Conservation (phyloP, 2,797 vertebrate species). For the Balearica regulorum region DNA sequence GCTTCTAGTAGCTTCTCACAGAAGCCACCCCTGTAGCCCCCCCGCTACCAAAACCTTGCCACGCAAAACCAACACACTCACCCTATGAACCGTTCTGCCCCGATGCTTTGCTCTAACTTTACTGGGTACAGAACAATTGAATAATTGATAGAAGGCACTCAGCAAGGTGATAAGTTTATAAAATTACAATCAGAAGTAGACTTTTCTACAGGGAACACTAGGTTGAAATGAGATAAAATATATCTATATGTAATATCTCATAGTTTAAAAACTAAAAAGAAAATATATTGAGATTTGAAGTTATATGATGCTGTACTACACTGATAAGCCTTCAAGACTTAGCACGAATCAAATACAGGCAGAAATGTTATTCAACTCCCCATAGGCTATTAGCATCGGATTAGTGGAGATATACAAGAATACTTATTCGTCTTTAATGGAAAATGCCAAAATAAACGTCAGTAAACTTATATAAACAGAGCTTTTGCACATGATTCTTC, state of each 20-base stretch:
- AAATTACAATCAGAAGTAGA: neutral
- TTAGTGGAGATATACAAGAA: constrained; percentile 1
- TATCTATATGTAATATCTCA: neutral
- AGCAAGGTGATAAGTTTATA: neutral
- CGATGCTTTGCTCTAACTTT: neutral
- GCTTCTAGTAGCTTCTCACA: too few species aligned
- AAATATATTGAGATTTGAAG: constrained; percentile 13
- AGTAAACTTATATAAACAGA: neutral
- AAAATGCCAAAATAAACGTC: constrained; percentile 29
- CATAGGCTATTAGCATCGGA: neutral
- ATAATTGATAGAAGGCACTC: neutral
- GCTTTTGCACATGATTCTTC: neutral
- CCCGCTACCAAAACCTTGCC: too few species aligned
- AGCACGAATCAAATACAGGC: neutral
- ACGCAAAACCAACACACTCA: too few species aligned
- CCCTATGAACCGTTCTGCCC: too few species aligned
- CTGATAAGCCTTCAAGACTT: constrained; percentile 43
- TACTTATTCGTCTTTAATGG: neutral
- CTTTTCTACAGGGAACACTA: neutral
- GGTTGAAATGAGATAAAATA: neutral
- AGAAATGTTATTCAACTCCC: constrained; percentile 1
- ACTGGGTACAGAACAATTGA: neutral
- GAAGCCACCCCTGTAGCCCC: too few species aligned
- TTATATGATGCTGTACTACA: neutral
- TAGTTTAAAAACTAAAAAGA: neutral